Base-by-base conservation (phyloP, 2,113 vertebrate genomes). In the Silurus glanis region DNA sequence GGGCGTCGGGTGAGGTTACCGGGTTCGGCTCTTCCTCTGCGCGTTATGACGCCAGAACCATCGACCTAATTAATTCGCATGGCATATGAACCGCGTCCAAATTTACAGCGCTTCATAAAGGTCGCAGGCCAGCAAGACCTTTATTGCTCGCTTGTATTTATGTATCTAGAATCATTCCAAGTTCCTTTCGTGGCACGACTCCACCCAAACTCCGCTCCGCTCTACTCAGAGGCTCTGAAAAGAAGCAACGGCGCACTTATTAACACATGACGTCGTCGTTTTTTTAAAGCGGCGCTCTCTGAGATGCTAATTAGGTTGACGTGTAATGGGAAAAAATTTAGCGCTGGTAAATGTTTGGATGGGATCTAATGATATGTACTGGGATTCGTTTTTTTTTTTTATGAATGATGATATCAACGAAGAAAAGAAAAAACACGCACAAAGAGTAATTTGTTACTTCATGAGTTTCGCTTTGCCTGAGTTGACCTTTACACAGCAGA, bases 61-160 rank as follows among this genome's bases (percentile, higher is more conserved):
- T 71, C 19, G 45, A 58, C 37, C 85, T 72, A 87, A 89, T 89
- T 51, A 89, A 75, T 69, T 87, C 51, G 9, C 56, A 19, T 86
- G 75, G 66, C 84, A 71, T 72, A 69, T 80, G 81, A 66, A 49
- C 28, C 2, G 2, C 17, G 0, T 9, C 59, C 69, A 85, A 82
- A 61, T 78, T 74, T 79, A 59, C 69, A 59, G 61, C 37, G 13
- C 19, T 82, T 81, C 53, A 10, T 56, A 79, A 80, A 86, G 85
- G 83, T 37, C 78, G 56, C 23, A 23, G 47, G 5, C 85, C 23
- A 25, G 23, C 51, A 37, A 37, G 66, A 58, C 55, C 21, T 72
- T 72, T 49, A 25, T 55, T 85, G 19, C 71, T 49, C 0, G 10
- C 0, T 1, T 1, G 21, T 62, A 47, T 62, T 74, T 62, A 75